Evolutionary conservation across 1,140 invertebrate species (phyloP).

Genomic region (Drosophila ambigua): DNA sequence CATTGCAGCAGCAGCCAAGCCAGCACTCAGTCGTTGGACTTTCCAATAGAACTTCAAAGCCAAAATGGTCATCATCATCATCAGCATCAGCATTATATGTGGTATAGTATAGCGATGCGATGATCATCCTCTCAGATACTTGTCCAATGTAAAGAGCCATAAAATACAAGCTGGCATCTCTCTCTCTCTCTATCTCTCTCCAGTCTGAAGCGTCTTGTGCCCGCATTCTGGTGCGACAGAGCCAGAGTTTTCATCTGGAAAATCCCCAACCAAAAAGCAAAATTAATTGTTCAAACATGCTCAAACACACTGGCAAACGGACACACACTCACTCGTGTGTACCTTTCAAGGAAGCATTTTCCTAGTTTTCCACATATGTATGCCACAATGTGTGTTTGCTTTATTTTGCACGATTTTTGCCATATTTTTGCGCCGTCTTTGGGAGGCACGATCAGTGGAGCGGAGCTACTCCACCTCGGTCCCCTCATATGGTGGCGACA

Average conservation of each 20-base stretch:
- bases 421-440: conserved; percentile 51
- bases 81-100: conserved; percentile 1
- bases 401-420: conserved; percentile 63
- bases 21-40: conserved; percentile 26
- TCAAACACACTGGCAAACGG: conserved; percentile 43
- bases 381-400: conserved; percentile 29
- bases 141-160: conserved; percentile 51
- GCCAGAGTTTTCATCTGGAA: conserved; percentile 49
- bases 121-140: conserved; percentile 41
- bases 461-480: conserved; percentile 7
- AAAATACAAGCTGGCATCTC: conserved; percentile 57
- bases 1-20: conserved; percentile 40
- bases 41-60: conserved; percentile 69
- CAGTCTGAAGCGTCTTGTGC: conserved; percentile 39
- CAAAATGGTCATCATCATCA: conserved; percentile 71
- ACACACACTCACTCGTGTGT: conserved; percentile 13
- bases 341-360: conserved; percentile 62
- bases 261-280: conserved; percentile 71
- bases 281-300: conserved; percentile 80
- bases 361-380: conserved; percentile 48
- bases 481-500: conserved; percentile 54
- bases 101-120: conserved; percentile 4
- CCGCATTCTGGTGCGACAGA: conserved; percentile 57
- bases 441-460: conserved; percentile 42
- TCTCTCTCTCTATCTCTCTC: conserved; percentile 23